Base-by-base conservation (phyloP, 2,888 invertebrate genomes). In the Parelbella ahira region DNA sequence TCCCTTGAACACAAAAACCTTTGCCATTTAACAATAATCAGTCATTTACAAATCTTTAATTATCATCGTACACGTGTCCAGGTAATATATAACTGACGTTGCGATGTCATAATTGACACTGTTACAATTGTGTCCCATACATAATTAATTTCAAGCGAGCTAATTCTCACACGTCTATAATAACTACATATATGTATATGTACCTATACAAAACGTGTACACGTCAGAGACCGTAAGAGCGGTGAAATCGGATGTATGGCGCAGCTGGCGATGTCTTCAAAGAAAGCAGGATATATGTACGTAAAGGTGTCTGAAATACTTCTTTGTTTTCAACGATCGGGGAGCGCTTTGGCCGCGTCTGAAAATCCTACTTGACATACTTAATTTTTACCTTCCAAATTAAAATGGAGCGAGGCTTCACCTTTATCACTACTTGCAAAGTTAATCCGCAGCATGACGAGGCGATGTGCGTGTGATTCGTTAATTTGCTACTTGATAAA, bases 381-480 rank as follows among this genome's bases (percentile, higher is more conserved):
- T 83, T 80, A 73, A 77, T 78, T 82, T 78, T 81, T 79, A 74
- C 78, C 78, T 76, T 76, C 74, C 68, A 74, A 82, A 77, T 76
- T 74, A 73, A 78, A 77, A 71, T 69, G 68, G 72, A 71, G 57
- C 72, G 64, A 68, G 33, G 9, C 9, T 34, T 18, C 24, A 27
- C 25, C 18, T 36, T 41, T 27, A 32, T 32, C 19, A 15, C 7
- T 7, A 8, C 2, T 15, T 4, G 39, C 39, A 13, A 25, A 23
- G 38, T 32, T 27, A 32, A 39, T 25, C 24, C 39, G 12, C n/a
- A 32, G 25, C 20, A 39, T 33, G 32, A 27, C 32, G 20, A 12
- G 32, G 39, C 29, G 15, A 19, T 39, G 27, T 39, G 32, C 25
- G 32, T 39, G 25, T 33, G 25, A 33, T 25, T 39, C 39, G 32